Base-by-base conservation (phyloP, 2,113 vertebrate species). In the Cardinalis cardinalis region DNA sequence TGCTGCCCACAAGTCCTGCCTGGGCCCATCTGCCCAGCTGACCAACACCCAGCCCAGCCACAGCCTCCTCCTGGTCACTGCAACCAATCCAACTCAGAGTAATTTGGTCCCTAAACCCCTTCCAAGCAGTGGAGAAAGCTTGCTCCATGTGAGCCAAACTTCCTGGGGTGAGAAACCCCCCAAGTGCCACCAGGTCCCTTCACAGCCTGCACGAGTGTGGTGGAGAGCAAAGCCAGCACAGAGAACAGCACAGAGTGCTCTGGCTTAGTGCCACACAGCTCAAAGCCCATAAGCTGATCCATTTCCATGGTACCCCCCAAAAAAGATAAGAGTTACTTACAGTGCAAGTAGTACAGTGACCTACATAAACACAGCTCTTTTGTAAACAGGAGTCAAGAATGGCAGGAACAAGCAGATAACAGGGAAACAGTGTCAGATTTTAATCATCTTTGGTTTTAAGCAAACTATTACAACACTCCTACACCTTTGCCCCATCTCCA, bases 351-450 rank as follows among this genome's bases (percentile, higher is more conserved):
- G 55, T 61, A 73, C 86, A 36, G 25, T 52, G 91, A 92, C 94
- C 95, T 78, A 88, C 61, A 90, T 71, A 87, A 88, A 81, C 64
- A 69, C 60, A 34, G 52, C 18, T 59, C 80, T 71, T 87, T 64
- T 78, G 61, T 72, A 81, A 92, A 87, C 49, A 90, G 40, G 34
- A 77, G 40, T 51, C 64, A 61, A 40, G 65, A 75, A 56, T 11
- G 16, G 82, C 38, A 81, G 69, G 84, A 87, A 81, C 87, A 95
- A 93, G 84, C 61, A 79, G 80, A 80, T 55, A 88, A 90, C 73
- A 88, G 59, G 71, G 60, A 76, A 91, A 76, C 2, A 0, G 32
- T 23, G 48, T 69, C 52, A 86, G 79, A 84, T 92, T 93, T 81
- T 92, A 90, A 93, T 82, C 77, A 87, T 7, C 0, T 0, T 14